Evolutionary conservation across 2,113 vertebrate species (phyloP), one percentile per base, ranked within the genome.

Genomic region (Callipepla californica): DNA sequence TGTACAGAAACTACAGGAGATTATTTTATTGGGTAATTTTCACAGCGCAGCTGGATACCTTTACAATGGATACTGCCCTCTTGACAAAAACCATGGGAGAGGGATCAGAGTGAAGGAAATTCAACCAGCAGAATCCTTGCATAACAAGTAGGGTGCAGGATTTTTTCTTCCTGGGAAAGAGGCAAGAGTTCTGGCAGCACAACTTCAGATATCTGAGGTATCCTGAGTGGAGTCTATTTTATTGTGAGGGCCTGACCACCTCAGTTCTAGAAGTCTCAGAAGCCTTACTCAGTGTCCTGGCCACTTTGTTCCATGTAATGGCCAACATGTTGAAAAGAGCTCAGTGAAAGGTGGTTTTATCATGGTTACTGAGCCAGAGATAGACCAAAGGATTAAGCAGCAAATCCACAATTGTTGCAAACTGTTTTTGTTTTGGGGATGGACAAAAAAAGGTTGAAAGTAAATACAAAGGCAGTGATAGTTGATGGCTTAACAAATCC

Each of bases 21-120:
- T 96, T 42, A 91, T 93, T 96, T 96, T 95, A 96, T 90, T 93
- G 95, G 70, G 72, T 76, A 61, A 87, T 96, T 96, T 94, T 86
- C 21, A 6, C 78, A 85, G 80, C 2, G 7, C 91, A 65, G 82
- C 81, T 70, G 89, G 92, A 45, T 85, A 80, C 67, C 42, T 38
- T 67, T 55, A 91, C 77, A 96, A 93, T 87, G 40, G 89, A 89
- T 80, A 55, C 77, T 84, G 79, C 63, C 45, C 85, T 90, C 93
- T 85, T 70, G 66, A 61, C 73, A 92, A 74, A 95, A 93, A 79
- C 73, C 91, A 72, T 1, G 1, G 84, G 94, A 76, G 83, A 93
- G 68, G n/a, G 67, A 95, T 69, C 45, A 70, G 73, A 89, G 69
- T 4, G 67, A 92, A 86, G 79, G 92, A 74, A 82, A 72, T 30